Evolutionary conservation across 2,113 vertebrate genomes (phyloP).

Genomic region (Saimiri boliviensis): DNA sequence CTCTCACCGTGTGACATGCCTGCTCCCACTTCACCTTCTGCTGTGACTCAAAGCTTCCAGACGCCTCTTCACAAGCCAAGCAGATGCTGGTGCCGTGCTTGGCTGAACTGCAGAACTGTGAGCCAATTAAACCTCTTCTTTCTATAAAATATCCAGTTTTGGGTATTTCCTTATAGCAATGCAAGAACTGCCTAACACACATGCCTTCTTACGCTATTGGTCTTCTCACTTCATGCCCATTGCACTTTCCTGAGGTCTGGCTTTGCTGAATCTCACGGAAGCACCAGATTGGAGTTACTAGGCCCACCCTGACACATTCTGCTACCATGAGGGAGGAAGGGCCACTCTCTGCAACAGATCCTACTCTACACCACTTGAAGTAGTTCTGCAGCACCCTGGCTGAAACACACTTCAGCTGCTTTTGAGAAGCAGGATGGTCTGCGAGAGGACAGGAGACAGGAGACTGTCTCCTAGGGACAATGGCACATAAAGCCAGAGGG

Average conservation of each 20-base stretch:
- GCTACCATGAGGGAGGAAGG: fast-evolving
- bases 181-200: too few relatives aligned
- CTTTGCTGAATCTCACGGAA: not conserved
- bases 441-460: too few relatives aligned
- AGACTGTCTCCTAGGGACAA: not conserved
- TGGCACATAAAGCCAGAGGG: not conserved
- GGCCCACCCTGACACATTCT: fast-evolving
- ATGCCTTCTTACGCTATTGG: not conserved
- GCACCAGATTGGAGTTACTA: not conserved
- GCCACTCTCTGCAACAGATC: too few relatives aligned
- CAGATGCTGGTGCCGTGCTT: too few relatives aligned
- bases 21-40: too few relatives aligned
- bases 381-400: not conserved
- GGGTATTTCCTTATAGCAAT: too few relatives aligned
- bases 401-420: not conserved
- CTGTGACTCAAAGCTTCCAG: too few relatives aligned
- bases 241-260: not conserved
- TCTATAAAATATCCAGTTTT: too few relatives aligned
- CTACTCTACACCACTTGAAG: not conserved
- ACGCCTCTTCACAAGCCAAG: too few relatives aligned
- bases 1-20: too few relatives aligned
- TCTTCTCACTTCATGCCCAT: not conserved
- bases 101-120: too few relatives aligned
- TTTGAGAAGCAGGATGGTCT: not conserved
- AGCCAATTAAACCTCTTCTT: too few relatives aligned